Conservation (phyloP, 2,888 invertebrate genomes). For the Macrophya annulata region DNA sequence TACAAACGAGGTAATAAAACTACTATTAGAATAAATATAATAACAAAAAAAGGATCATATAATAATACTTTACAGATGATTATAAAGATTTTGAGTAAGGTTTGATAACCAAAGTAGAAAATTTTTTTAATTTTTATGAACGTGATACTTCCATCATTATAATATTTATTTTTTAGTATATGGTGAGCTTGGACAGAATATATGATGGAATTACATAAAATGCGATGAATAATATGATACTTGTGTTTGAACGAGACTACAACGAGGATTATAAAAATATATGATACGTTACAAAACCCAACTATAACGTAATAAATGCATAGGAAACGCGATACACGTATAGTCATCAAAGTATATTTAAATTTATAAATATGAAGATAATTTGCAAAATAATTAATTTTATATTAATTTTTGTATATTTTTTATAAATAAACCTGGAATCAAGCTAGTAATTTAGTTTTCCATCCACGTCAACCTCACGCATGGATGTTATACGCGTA, state of each 20-base stretch:
- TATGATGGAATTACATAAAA: constrained; percentile 70
- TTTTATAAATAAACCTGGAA: not conserved
- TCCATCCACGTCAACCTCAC: constrained; percentile 22
- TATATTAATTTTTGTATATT: no score
- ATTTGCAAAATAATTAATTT: no score
- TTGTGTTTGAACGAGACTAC: constrained; percentile 71
- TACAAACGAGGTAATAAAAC: not conserved
- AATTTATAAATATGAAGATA: not conserved
- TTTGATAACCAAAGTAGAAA: not conserved
- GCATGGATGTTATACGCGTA: not conserved
- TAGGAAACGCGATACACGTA: not conserved
- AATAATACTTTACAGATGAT: no score
- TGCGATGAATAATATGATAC: constrained; percentile 69
- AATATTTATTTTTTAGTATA: not conserved
- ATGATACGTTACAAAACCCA: not conserved
- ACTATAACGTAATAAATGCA: not conserved
- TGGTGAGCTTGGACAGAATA: constrained; percentile 68
- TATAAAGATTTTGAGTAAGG: not conserved
- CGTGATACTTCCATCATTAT: constrained; percentile 13
- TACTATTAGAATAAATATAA: not conserved
- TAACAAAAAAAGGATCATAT: not conserved
- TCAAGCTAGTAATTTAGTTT: not conserved
- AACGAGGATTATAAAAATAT: constrained; percentile 57
- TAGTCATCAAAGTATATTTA: not conserved
- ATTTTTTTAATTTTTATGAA: no score